Evolutionary conservation across 2,888 invertebrate genomes (phyloP).

Genomic region (Monopis laevigella): DNA sequence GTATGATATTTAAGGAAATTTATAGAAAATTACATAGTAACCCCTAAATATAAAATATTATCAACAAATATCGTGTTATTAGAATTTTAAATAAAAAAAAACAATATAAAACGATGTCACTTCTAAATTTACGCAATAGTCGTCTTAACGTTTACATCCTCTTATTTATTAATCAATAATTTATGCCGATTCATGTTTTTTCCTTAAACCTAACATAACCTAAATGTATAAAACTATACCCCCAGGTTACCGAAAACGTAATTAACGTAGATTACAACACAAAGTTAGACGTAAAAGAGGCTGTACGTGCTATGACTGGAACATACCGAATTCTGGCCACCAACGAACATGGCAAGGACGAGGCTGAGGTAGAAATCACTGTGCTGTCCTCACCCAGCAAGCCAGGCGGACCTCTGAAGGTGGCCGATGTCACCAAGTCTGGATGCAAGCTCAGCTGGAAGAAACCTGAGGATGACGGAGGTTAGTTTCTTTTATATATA

Average conservation of each 20-base stretch:
- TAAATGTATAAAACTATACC: no score
- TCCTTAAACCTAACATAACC: no score
- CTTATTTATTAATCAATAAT: no score
- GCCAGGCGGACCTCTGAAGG: constrained; percentile 90
- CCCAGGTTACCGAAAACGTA: constrained; percentile 74
- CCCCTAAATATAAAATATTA: no score
- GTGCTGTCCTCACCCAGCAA: constrained; percentile 84
- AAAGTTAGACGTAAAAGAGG: constrained; percentile 82
- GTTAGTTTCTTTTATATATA: no score
- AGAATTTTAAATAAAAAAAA: no score
- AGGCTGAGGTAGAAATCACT: constrained; percentile 93
- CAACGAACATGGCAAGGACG: constrained; percentile 91
- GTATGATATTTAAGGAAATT: constrained; percentile 33
- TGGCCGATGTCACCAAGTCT: constrained; percentile 87
- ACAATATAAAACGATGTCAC: no score
- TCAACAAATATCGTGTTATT: no score
- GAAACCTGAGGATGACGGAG: constrained; percentile 95
- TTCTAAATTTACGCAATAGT: no score
- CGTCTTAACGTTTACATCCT: no score
- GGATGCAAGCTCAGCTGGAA: constrained; percentile 93
- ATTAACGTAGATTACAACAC: constrained; percentile 91
- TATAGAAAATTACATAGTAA: no score
- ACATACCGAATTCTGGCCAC: constrained; percentile 89
- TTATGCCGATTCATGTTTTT: no score
- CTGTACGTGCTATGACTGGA: constrained; percentile 86